Percentiles rank a stretch among this genome's conserved stretches.
phyloP scores from a whole-genome alignment of 2,113 vertebrate species.

The Poeciliopsis retropinna region DNA sequence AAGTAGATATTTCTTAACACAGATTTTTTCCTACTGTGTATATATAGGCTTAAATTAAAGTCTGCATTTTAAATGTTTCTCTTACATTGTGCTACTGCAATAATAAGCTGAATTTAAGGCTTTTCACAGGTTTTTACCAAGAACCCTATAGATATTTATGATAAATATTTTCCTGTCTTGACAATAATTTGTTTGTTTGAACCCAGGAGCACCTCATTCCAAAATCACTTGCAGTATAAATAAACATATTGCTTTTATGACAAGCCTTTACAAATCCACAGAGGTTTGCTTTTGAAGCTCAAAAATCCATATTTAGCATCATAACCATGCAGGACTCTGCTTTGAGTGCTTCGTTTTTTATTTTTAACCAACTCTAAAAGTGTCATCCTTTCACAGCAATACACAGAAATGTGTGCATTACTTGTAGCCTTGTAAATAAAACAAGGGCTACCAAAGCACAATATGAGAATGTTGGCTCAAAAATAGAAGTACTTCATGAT shows the following conservation, averaged over 20 bases:
- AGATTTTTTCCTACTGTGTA: too few species aligned
- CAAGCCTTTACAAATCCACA: constrained; percentile 47
- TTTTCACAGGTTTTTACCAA: too few species aligned
- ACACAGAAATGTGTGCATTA: not conserved
- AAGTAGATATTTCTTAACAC: too few species aligned
- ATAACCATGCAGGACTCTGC: constrained; percentile 4
- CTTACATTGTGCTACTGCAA: too few species aligned
- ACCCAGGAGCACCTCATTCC: constrained; percentile 24
- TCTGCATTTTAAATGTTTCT: too few species aligned
- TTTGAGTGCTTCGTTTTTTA: constrained; percentile 28
- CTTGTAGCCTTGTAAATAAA: constrained; percentile 10
- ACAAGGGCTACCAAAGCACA: constrained; percentile 19
- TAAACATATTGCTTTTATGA: constrained; percentile 50
- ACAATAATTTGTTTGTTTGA: constrained; percentile 16
- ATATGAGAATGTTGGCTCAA: constrained; percentile 15
- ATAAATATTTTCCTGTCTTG: constrained; percentile 23
- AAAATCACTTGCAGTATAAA: constrained; percentile 51
- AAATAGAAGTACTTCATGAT: constrained; percentile 13
- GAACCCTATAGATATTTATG: not conserved
- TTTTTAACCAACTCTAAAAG: constrained; percentile 35
- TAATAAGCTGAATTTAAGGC: too few species aligned
- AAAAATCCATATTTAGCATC: constrained; percentile 59
- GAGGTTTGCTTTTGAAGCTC: constrained; percentile 62
- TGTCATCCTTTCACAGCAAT: constrained; percentile 14
- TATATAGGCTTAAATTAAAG: too few species aligned